Conservation (phyloP, 2,797 vertebrate species). For the Myoxocephalus aenaeus region DNA sequence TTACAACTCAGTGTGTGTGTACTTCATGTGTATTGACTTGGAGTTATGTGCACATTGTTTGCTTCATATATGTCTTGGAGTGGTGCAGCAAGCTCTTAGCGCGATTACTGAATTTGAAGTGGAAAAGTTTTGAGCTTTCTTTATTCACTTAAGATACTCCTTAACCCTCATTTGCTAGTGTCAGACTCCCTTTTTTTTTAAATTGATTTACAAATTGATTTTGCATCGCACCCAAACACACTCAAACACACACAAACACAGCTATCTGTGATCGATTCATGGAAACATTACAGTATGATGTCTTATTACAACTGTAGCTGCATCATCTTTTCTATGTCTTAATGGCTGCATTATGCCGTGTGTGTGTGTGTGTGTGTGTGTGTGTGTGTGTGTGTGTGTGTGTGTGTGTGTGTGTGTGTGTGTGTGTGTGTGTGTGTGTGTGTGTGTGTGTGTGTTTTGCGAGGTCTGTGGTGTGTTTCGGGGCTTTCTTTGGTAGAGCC, state of each 20-base stretch:
- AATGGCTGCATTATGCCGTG: not conserved
- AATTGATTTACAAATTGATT: conserved; percentile 3
- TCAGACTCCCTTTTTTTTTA: not conserved
- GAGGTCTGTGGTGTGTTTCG: not conserved
- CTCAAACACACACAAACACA: not conserved
- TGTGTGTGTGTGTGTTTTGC: conserved; percentile 4
- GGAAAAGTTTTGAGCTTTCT: conserved; percentile 6
- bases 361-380: too few relatives aligned
- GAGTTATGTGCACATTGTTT: conserved; percentile 4
- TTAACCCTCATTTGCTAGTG: conserved; percentile 1
- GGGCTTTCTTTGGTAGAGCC: not conserved
- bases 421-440: too few relatives aligned
- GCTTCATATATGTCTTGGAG: conserved; percentile 10
- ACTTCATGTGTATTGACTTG: conserved; percentile 26
- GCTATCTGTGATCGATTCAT: not conserved
- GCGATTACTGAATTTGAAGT: not conserved
- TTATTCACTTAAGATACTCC: not conserved
- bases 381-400: too few relatives aligned
- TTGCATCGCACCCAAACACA: too few relatives aligned
- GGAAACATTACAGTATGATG: too few relatives aligned
- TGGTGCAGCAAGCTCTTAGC: not conserved
- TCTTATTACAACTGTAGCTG: not conserved
- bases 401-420: not conserved
- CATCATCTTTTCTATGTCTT: not conserved
- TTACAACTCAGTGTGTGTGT: conserved; percentile 47